Base-by-base conservation (phyloP, 2,113 vertebrate genomes). In the Rousettus leschenaultii region DNA sequence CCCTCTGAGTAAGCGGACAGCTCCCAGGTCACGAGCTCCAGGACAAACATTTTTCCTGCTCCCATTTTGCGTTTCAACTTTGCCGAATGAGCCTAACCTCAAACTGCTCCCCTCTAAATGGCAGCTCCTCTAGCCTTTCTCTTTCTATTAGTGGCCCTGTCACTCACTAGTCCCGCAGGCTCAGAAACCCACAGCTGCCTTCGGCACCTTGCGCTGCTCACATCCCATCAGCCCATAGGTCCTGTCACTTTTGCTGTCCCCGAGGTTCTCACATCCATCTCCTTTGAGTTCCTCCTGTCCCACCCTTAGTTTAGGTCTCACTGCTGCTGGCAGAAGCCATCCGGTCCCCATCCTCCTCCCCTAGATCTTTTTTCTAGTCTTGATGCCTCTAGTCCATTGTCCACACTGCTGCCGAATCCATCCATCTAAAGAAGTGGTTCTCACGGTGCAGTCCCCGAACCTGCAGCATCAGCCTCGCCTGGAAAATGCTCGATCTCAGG, bases 201-300 rank as follows among this genome's bases (percentile, higher is more conserved):
- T 43, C 22, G 48, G 28, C 18, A 33, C 26, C 61, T 18, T 21
- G 26, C 35, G 38, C 51, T 16, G 40, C 38, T 38, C n/a, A 24
- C 28, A 13, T 24, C 55, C 3, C 1, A 2, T 28, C 48, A n/a
- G n/a, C n/a, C 75, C 4, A 3, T 0, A 12, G 24, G n/a, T 70
- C 63, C 35, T 4, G 1, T 51, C 38, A 7, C 40, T 66, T 86
- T 35, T n/a, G 5, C 48, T 38, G n/a, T 68, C 26, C 45, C 51
- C 35, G 35, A 43, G 26, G 26, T n/a, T 21, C 70, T 87, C 71
- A 28, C 40, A n/a, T 38, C 12, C n/a, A 21, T 63, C 61, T 83
- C 45, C 61, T 70, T 30, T 83, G 75, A 73, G 38, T 68, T 65
- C 65, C 40, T 78, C 48, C 78, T 53, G 7, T 18, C 21, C 7